Evolutionary conservation across 1,140 invertebrate species (phyloP), one percentile per base, ranked within the genome.

Genomic region (Pygmarrhopalites habei): DNA sequence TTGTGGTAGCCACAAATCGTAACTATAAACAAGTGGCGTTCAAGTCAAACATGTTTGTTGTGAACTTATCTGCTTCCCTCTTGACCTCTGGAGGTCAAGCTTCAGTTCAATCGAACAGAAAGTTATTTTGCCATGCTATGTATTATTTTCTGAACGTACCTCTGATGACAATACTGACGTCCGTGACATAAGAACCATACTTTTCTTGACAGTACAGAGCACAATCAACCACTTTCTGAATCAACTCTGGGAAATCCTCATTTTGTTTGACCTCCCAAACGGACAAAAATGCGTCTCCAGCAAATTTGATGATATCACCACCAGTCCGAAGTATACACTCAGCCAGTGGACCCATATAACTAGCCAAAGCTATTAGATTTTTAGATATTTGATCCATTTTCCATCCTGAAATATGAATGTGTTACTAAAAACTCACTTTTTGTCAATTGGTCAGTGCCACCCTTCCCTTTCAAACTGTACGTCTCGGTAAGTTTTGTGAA

Each of bases 271-370:
- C 29, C 43, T 47, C 62, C 69, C 69, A 71, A n/a, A 63, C 46
- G 14, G 69, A 68, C 2, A 71, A 39, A 32, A 71, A 64, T n/a
- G 69, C 69, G 52, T 71, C 69, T 5, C 69, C 69, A 26, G 69
- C 69, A 44, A 64, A 71, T 49, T 71, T 67, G 23, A 71, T 64
- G 19, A 71, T 71, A 47, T 71, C 69, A 0, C 69, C 69, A 1
- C 58, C 64, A 2, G 57, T 59, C 26, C 29, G 25, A 0, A 71
- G 26, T 51, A 71, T 68, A 30, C 60, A 67, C 62, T 71, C 69
- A 3, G 44, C 58, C 21, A 71, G 39, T 15, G 65, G 69, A 25
- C 57, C 58, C 30, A 71, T 67, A 55, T 64, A 71, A 51, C 60
- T 57, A 15, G 56, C 29, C 2, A 71, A 32, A 0, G 69, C n/a